phyloP scores from a whole-genome alignment of 2,797 vertebrate genomes.

The Pangasius djambal region DNA sequence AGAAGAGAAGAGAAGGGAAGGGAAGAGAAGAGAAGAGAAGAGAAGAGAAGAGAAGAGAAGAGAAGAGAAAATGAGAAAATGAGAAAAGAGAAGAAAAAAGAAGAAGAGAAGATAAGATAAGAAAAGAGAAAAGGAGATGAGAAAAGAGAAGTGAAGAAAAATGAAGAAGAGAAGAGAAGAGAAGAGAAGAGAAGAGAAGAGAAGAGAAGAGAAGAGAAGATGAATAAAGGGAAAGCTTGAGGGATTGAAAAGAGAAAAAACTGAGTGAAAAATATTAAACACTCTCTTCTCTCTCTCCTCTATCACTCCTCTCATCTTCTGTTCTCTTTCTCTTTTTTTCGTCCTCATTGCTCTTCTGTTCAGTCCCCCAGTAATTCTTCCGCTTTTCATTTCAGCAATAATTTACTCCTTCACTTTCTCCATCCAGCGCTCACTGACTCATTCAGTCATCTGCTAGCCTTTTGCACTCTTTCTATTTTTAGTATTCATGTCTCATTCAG shows the following conservation, averaged over 20 bases:
- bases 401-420: conserved; percentile 8
- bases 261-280: not conserved
- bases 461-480: not conserved
- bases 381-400: not conserved
- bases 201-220: not conserved
- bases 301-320: not conserved
- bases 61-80: not conserved
- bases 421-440: not conserved
- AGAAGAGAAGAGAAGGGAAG: not conserved
- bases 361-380: not conserved
- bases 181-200: not conserved
- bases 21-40: not conserved
- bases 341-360: not conserved
- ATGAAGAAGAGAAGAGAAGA: no score
- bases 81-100: not conserved
- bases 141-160: not conserved
- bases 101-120: not conserved
- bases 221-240: not conserved
- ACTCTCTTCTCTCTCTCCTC: not conserved
- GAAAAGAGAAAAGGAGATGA: not conserved
- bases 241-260: not conserved
- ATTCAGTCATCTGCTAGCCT: not conserved
- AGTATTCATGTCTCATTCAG: not conserved
- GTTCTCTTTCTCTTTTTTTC: not conserved
- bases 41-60: not conserved